Base-by-base conservation (phyloP, 2,113 vertebrate genomes). In the Podilymbus podiceps region DNA sequence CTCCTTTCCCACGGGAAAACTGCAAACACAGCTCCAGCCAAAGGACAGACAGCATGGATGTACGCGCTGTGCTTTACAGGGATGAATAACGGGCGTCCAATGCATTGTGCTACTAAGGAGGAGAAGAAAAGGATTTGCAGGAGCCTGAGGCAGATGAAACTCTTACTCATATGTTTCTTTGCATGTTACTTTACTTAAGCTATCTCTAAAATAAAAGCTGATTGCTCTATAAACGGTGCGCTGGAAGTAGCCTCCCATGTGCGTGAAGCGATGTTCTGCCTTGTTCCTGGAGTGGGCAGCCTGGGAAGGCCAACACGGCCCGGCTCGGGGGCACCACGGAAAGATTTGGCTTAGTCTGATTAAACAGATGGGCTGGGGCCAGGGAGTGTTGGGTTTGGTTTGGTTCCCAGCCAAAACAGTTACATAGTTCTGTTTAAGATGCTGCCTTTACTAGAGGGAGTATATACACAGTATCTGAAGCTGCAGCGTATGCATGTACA, bases 181-280 rank as follows among this genome's bases (percentile, higher is more conserved):
- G 97, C 95, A 96, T 95, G 97, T 95, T 95, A 50, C 86, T 95
- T 96, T 89, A 85, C 49, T 19, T 95, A 89, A 92, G 44, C 50
- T 90, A 77, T 90, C 60, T 75, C 69, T 78, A 47, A 80, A 96
- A 97, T 96, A 97, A 96, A 97, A 80, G 55, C 87, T 17, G 14
- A 58, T 77, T 96, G 92, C 81, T 95, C 92, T 90, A 0, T 85
- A 88, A 75, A 19, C 0, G 14, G 58, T 87, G 69, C 5, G 1
- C 66, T 92, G 62, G 77, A 78, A 89, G 49, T 14, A 8, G 31
- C 44, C 67, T 94, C 52, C 22, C 24, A 0, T 21, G 18, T 10
- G 55, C 73, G 50, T 0, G 1, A 83, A 63, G 86, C 1, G 8
- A 78, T 9, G 64, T 56, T 62, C 49, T 46, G 42, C 59, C 25